Evolutionary conservation across 2,113 vertebrate species (phyloP), one percentile per base, ranked within the genome.

Genomic region (Spheniscus mendiculus): DNA sequence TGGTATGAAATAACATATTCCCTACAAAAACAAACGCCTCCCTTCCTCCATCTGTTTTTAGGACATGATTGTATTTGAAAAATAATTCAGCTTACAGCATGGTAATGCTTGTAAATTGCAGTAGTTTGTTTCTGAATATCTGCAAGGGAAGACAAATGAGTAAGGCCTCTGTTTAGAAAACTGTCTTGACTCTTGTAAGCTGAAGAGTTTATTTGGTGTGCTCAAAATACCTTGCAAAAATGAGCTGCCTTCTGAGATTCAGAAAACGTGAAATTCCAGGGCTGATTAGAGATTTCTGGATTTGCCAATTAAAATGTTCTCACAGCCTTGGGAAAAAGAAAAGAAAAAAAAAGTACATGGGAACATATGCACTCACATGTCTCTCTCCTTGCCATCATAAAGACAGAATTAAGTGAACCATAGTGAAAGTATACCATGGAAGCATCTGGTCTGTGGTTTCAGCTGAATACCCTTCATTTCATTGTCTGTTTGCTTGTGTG

Each of bases 341-440:
- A 15, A 58, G 29, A 36, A 15, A 63, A 59, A 38, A 77, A 27
- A 55, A 40, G 15, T 44, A 36, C 27, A 27, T 18, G 29, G 34
- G 36, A 89, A 89, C 94, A 91, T 90, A 94, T 52, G 58, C 56
- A 66, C 47, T 89, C 13, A 8, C 67, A 66, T 71, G 62, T 93
- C 82, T 90, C 79, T 89, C 78, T 97, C 73, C 22, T 5, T 40
- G 34, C 65, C 3, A 9, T 93, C 80, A 58, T 94, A 94, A 96
- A 85, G 96, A 97, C 88, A 92, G 97, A 90, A 97, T 86, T 66
- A 94, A 97, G 92, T 89, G 97, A 97, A 94, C 95, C 97, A 20
- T 83, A 61, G 47, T 84, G 84, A 86, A 88, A 80, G 45, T 80
- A 55, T 40, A 89, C 50, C 84, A 70, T 71, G 72, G 91, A 91